phyloP scores from a whole-genome alignment of 2,113 vertebrate genomes.

The Tachuris rubrigastra region DNA sequence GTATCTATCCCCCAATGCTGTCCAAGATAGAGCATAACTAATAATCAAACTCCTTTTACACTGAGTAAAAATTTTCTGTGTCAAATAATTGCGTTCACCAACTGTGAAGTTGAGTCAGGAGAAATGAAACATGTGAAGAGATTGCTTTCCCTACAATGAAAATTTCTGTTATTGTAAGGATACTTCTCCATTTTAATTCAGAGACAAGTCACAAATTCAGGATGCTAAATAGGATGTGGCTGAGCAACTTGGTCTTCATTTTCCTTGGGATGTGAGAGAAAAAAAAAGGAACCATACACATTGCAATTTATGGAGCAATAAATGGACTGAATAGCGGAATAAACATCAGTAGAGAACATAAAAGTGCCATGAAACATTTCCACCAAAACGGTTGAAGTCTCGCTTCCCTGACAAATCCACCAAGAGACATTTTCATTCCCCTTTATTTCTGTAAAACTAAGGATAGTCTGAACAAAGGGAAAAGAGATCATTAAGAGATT shows the following conservation, averaged over 20 bases:
- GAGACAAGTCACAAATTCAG: conserved; percentile 30
- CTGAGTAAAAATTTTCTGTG: background rate
- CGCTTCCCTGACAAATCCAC: conserved; percentile 30
- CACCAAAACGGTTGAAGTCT: conserved; percentile 43
- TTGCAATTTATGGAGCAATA: conserved; percentile 56
- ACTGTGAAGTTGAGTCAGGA: background rate
- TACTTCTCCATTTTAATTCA: background rate
- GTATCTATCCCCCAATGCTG: background rate
- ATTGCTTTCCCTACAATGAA: background rate
- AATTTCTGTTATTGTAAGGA: background rate
- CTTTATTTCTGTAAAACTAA: conserved; percentile 43
- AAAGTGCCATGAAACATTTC: conserved; percentile 53
- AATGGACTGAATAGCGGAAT: conserved; percentile 53
- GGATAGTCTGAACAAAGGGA: conserved; percentile 49
- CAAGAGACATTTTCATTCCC: conserved; percentile 41
- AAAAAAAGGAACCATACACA: conserved; percentile 35
- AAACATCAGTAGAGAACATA: conserved; percentile 54
- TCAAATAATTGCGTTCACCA: conserved; percentile 11
- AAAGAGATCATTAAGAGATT: conserved; percentile 69
- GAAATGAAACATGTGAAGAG: background rate
- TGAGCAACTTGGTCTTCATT: conserved; percentile 49
- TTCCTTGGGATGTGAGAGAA: conserved; percentile 28
- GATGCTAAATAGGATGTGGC: background rate
- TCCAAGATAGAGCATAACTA: background rate
- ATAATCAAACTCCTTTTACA: background rate